phyloP scores from a whole-genome alignment of 2,113 vertebrate genomes.

The Paralichthys olivaceus region DNA sequence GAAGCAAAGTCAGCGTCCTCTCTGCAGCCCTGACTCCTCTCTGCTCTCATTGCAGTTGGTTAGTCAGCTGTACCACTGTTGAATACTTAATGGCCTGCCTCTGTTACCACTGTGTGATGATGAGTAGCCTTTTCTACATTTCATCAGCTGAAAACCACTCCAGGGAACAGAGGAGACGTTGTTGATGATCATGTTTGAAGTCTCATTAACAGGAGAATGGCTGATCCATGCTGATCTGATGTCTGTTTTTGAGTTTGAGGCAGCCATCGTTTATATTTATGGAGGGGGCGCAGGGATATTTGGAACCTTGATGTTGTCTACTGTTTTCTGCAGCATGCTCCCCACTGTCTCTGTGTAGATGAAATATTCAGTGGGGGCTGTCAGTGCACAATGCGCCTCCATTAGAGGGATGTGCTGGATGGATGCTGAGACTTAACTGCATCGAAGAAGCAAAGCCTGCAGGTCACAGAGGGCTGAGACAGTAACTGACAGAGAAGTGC shows the following conservation, averaged over 20 bases:
- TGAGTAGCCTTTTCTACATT: background rate
- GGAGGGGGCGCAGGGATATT: background rate
- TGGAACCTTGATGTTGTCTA: conserved; percentile 8
- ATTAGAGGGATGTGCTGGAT: conserved; percentile 55
- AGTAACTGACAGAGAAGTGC: conserved; percentile 7
- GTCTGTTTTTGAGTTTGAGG: background rate
- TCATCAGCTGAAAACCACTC: background rate
- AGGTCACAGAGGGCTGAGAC: conserved; percentile 23
- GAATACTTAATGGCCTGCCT: conserved; percentile 9
- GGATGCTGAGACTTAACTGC: conserved; percentile 17
- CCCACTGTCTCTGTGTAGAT: conserved; percentile 43
- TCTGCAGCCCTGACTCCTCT: background rate
- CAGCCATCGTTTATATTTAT: background rate
- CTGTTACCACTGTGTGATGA: background rate
- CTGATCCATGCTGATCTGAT: background rate
- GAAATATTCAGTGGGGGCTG: conserved; percentile 71
- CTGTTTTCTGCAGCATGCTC: background rate
- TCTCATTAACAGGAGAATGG: background rate
- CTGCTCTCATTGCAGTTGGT: background rate
- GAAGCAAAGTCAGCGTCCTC: background rate
- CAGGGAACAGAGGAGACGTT: background rate
- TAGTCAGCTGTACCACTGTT: background rate
- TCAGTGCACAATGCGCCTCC: conserved; percentile 54
- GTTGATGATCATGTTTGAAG: background rate
- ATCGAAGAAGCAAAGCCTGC: conserved; percentile 19